Evolutionary conservation across 2,797 vertebrate genomes (phyloP), one percentile per base, ranked within the genome.

Genomic region (Xiphorhynchus erythropygius): DNA sequence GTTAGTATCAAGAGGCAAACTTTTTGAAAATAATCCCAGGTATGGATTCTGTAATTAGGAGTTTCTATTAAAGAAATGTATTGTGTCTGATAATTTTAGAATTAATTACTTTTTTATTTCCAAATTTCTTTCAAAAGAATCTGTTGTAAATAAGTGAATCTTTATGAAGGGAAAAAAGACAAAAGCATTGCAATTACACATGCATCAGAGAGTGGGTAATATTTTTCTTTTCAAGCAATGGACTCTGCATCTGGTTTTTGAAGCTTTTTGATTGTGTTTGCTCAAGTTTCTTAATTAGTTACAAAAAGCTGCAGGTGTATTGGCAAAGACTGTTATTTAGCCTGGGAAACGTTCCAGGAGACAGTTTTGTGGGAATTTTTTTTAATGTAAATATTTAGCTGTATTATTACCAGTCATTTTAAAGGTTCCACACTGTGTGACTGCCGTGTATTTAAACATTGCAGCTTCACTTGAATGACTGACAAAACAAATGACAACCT

Each of bases 271-370:
- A 90, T 42, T 89, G 70, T 89, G 89, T 91, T 97, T 97, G 90
- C 93, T 94, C 37, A 92, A 84, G 87, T 94, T 97, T 90, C 94
- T 95, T 97, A 96, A 97, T 98, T 96, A 97, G 95, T 92, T 94
- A 90, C 89, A 94, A 93, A 97, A 97, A 97, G 93, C 96, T 97
- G 97, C 96, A 98, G 97, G 97, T 98, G 97, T 97, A 84, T 93
- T 97, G 95, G 96, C 97, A 95, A 93, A 93, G 93, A n/a, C 83
- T 88, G 4, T 55, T 70, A 28, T 91, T 78, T 76, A 87, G 94
- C 62, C 96, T 77, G 96, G 94, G 90, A 95, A 84, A 59, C 68
- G 70, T 95, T 97, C 97, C 96, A 97, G 96, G 87, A 96, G 84
- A 95, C 78, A 87, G 50, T 84, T 95, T 75, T 77, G 27, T 84